Percentiles rank a stretch among this genome's conserved stretches.
Evolutionary conservation across 2,888 invertebrate species (phyloP).

Genomic region (Linyphia triangularis): DNA sequence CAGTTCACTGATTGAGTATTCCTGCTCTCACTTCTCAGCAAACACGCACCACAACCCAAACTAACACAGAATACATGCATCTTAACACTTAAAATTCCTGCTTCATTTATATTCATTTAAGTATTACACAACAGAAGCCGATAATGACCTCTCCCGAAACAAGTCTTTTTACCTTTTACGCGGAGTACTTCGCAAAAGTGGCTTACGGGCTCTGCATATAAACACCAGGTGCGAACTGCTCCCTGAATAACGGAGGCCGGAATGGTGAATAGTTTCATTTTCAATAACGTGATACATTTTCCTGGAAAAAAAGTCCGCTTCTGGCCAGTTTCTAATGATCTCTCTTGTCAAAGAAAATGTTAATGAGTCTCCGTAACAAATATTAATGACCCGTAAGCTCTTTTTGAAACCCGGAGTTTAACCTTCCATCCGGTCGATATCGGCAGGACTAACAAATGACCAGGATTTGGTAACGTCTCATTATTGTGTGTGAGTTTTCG

Average conservation of each 20-base stretch:
- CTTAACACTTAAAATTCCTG: neutral
- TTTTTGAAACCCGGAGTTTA: slow-evolving; percentile 17
- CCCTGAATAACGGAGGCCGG: neutral
- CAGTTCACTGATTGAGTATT: neutral
- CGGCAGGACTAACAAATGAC: slow-evolving; percentile 40
- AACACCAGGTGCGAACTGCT: slow-evolving; percentile 7
- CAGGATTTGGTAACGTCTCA: slow-evolving; percentile 20
- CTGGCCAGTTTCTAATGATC: slow-evolving; percentile 37
- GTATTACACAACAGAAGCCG: slow-evolving; percentile 2
- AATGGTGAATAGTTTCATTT: neutral
- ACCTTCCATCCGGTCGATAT: slow-evolving; percentile 7
- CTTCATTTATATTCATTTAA: slow-evolving; percentile 44
- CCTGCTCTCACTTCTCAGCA: neutral
- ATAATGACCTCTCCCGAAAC: slow-evolving; percentile 1
- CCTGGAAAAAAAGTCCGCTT: neutral
- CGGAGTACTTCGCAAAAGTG: neutral
- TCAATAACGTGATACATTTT: slow-evolving; percentile 32
- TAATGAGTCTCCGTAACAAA: slow-evolving; percentile 43
- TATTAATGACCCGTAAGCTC: slow-evolving; percentile 44
- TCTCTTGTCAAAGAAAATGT: slow-evolving; percentile 50
- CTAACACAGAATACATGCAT: neutral
- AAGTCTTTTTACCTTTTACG: slow-evolving; percentile 15
- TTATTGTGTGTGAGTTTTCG: slow-evolving; percentile 30
- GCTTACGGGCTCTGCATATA: neutral
- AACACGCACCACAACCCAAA: too few relatives aligned